Base-by-base conservation (phyloP, 2,888 invertebrate species). In the Cheilosia pagana region DNA sequence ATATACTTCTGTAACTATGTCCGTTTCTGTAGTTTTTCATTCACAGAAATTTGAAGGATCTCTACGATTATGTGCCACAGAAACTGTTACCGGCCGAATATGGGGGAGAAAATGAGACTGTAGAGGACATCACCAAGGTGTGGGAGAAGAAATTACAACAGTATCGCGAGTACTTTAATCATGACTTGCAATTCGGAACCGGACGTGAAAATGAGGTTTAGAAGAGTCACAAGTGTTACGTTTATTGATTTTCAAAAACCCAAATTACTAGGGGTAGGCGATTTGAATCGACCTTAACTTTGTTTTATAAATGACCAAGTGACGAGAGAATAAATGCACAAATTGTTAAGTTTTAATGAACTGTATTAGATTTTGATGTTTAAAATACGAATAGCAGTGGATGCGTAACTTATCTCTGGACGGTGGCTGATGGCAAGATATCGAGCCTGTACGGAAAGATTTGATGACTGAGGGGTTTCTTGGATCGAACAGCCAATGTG, bases 31-130 rank as follows among this genome's bases (percentile, higher is more conserved):
- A 75, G 74, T 62, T 81, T 74, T 79, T 67, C 31, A 48, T 83
- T 48, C 76, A 63, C 53, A 86, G 67, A 16, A 57, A 63, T n/a
- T 25, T 87, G 1, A 45, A 68, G 45, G 89, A 94, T 94, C 85
- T 94, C 48, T 92, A 90, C 89, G 91, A 87, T 85, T 87, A 92
- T 74, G 90, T 95, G 35, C 94, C 94, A 1, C 92, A 93, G 88
- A 91, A 92, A 12, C 90, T 93, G 31, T 89, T 95, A 41, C 95
- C 95, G 4, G 91, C 89, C 1, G 95, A 95, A 88, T 95, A 94
- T 87, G 95, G 95, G 16, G 95, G 95, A 2, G 92, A 92, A 21
- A 93, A 92, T 71, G 92, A 92, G 87, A 91, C 93, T 76, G 88
- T 93, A 1, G 75, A 87, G 52, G 88, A 87, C 41, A 67, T 88